Base-by-base conservation (phyloP, 2,888 invertebrate genomes). In the Chrysopilus asiliformis region DNA sequence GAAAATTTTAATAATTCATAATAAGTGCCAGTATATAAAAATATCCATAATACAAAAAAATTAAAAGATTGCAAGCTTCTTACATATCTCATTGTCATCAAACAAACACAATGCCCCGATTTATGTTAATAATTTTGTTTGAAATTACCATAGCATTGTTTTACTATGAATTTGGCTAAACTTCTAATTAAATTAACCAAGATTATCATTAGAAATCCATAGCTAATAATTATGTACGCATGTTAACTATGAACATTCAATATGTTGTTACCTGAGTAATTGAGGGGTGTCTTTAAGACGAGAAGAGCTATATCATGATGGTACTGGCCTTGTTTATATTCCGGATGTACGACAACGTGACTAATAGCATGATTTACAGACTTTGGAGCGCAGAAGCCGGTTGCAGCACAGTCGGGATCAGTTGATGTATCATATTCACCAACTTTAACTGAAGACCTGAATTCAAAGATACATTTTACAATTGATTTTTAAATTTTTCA, bases 341-440 rank as follows among this genome's bases (percentile, higher is more conserved):
- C 76, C 0, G 83, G 82, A 60, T 85, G 82, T 1, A 83, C 78
- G 39, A 83, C 68, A 2, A 84, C 77, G 51, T 76, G 78, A 45
- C 77, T 79, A 33, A 84, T 76, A 44, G 75, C 72, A 47, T 82
- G 70, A 43, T 77, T 77, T 49, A 77, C 74, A 0, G 74, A 70
- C 2, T 77, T 72, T 1, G 76, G 72, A 0, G 79, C 80, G 57
- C 84, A 84, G 63, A 82, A 82, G 47, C 72, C 74, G 12, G 60
- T 54, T 27, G 71, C 72, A 34, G 73, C 77, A 52, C 84, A 84
- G 55, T 84, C 83, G 1, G 80, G 78, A 53, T 80, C 76, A 0
- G 69, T 70, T n/a, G 72, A 67, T 2, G 73, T 72, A 48, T 79
- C 74, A 65, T 73, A 83, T 59, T 84, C 83, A 1, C 84, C 84